phyloP scores from a whole-genome alignment of 2,888 invertebrate species.

The Drosophila formosana region DNA sequence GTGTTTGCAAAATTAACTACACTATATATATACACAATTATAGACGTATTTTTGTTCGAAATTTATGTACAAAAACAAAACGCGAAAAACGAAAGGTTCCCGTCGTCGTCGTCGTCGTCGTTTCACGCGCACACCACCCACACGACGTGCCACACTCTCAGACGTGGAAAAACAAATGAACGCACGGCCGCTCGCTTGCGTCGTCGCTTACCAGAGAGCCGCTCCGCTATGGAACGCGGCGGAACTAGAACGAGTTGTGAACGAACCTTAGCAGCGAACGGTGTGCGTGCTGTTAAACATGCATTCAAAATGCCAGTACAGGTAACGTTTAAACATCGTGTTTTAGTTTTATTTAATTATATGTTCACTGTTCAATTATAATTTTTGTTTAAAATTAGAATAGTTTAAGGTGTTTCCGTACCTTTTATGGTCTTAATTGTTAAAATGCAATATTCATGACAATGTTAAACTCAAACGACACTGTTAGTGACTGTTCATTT shows the following conservation, averaged over 20 bases:
- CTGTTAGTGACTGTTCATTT: background rate
- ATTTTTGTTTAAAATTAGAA: background rate
- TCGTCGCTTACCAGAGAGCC: slow-evolving; percentile 32
- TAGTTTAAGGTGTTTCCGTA: background rate
- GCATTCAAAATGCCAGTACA: background rate
- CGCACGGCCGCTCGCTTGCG: slow-evolving; percentile 26
- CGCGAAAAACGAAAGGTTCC: slow-evolving; percentile 72
- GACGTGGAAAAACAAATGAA: slow-evolving; percentile 65
- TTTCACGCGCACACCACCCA: slow-evolving; percentile 67
- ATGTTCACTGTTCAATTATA: background rate
- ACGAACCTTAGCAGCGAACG: slow-evolving; percentile 9
- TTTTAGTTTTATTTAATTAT: background rate
- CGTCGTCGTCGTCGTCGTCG: slow-evolving; percentile 39
- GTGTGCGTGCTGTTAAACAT: slow-evolving; percentile 8
- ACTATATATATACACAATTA: slow-evolving; percentile 62
- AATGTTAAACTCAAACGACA: slow-evolving; percentile 15
- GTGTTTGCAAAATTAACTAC: slow-evolving; percentile 47
- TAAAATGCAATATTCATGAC: background rate
- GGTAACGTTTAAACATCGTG: background rate
- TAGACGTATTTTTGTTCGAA: slow-evolving; percentile 60
- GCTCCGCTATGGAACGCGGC: slow-evolving; percentile 26
- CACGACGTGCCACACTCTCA: slow-evolving; percentile 65
- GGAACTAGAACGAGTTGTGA: slow-evolving; percentile 35
- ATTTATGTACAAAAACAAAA: slow-evolving; percentile 74
- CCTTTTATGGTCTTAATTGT: background rate